Percentiles rank a stretch among this genome's conserved stretches.
These are phyloP conservation scores for Ganaspis brasiliensis DNA, from an alignment of 2,888 invertebrate species.

Conservation along the genomic window DNA sequence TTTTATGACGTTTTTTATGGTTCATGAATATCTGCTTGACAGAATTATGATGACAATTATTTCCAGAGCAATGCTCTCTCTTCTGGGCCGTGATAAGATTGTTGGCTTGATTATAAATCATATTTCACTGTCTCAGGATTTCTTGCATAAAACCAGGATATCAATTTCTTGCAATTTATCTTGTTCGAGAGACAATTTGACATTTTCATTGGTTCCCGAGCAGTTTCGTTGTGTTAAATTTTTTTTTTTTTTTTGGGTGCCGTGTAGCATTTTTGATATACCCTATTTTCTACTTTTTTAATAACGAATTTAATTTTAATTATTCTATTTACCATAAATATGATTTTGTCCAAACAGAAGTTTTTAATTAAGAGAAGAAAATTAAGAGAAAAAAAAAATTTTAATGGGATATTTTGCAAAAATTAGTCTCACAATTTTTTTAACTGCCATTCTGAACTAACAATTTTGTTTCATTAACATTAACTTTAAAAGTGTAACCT, in stretches of 20 bases:
- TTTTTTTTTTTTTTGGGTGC: not conserved
- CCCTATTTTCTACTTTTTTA: too few relatives aligned
- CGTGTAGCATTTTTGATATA: too few relatives aligned
- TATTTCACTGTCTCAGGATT: constrained; percentile 7
- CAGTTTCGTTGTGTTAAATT: not conserved
- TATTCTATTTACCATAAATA: too few relatives aligned
- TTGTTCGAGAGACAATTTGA: not conserved
- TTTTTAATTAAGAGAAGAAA: too few relatives aligned
- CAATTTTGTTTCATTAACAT: not conserved
- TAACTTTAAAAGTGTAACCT: not conserved
- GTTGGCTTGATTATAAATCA: constrained; percentile 6
- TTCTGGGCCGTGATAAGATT: not conserved
- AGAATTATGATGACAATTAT: constrained; percentile 21
- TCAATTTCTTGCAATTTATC: not conserved
- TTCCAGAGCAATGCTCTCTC: constrained; percentile 19
- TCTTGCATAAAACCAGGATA: not conserved
- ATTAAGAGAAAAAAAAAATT: too few relatives aligned
- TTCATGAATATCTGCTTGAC: constrained; percentile 10
- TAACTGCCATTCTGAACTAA: not conserved
- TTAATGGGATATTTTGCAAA: too few relatives aligned
- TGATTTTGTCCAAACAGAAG: too few relatives aligned
- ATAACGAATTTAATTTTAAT: too few relatives aligned
- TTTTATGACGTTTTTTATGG: constrained; percentile 32
- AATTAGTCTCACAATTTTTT: not conserved
- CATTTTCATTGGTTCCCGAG: not conserved